Evolutionary conservation across 1,140 invertebrate species (phyloP).

Genomic region (Leptopilina boulardi): DNA sequence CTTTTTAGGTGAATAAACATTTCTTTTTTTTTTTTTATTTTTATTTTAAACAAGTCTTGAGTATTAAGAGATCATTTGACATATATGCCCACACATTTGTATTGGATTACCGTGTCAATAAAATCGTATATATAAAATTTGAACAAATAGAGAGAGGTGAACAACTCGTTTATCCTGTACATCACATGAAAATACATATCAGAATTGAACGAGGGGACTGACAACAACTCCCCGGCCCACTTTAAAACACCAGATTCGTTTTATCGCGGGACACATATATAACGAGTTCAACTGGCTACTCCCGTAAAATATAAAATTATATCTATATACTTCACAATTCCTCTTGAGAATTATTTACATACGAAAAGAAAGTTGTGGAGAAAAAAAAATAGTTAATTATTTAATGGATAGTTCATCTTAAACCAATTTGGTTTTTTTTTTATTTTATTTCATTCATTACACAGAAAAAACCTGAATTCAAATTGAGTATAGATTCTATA

Average conservation of each 20-base stretch:
- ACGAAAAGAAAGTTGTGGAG: conserved; percentile 1
- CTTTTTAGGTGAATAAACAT: neutral
- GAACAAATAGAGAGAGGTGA: conserved; percentile 28
- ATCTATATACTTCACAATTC: conserved; percentile 23
- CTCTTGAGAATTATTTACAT: neutral
- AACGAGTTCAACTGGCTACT: conserved; percentile 16
- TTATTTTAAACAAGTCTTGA: neutral
- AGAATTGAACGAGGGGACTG: conserved; percentile 24
- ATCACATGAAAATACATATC: conserved; percentile 26
- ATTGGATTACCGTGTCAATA: conserved; percentile 30
- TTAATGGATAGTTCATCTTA: neutral
- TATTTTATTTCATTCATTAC: neutral
- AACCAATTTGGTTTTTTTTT: neutral
- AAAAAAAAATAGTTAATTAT: no score
- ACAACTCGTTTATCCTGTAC: conserved; percentile 31
- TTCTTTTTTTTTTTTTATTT: no score
- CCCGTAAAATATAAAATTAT: conserved; percentile 20
- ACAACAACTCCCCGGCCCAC: conserved; percentile 29
- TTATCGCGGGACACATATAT: conserved; percentile 31
- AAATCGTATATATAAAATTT: conserved; percentile 16
- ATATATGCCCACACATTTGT: conserved; percentile 28
- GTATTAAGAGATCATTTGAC: conserved; percentile 12
- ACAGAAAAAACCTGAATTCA: no score
- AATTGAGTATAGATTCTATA: no score
- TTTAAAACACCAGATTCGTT: conserved; percentile 33